A percentile compares a stretch with the other conserved stretches of the same genome.
Conservation (phyloP, 1,140 invertebrate genomes). For the Drosophila arawakana region DNA sequence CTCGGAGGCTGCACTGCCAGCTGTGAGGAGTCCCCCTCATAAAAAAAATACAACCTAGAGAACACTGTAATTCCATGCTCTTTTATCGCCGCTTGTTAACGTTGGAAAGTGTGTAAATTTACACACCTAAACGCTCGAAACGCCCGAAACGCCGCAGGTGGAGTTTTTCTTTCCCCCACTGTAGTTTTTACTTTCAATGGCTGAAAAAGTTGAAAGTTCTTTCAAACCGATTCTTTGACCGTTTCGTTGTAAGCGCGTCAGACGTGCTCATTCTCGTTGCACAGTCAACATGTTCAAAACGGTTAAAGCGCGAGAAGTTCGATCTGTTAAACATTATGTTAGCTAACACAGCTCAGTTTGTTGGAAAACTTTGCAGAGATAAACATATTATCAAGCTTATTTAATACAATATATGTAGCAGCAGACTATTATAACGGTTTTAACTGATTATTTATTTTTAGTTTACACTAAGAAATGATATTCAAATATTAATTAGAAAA, state of each 20-base stretch:
- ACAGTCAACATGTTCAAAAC: conserved; percentile 32
- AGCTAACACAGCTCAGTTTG: background rate
- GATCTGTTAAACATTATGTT: conserved; percentile 13
- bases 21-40: conserved; percentile 29
- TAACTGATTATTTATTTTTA: too few species aligned
- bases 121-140: conserved; percentile 45
- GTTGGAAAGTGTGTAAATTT: conserved; percentile 75
- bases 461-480: too few species aligned
- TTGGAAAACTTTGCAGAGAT: too few species aligned
- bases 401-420: too few species aligned
- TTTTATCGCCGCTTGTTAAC: conserved; percentile 77
- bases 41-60: conserved; percentile 17
- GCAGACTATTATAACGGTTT: too few species aligned
- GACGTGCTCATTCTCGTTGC: conserved; percentile 1
- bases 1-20: conserved; percentile 50
- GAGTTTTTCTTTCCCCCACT: conserved; percentile 28
- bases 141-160: conserved; percentile 36
- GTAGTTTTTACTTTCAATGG: conserved; percentile 71
- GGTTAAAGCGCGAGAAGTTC: conserved; percentile 22
- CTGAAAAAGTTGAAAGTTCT: conserved; percentile 30
- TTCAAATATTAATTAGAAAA: too few species aligned
- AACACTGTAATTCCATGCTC: conserved; percentile 12
- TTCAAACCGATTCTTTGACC: conserved; percentile 14
- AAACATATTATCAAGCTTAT: too few species aligned
- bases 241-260: background rate